Evolutionary conservation across 2,888 invertebrate species (phyloP), one percentile per base, ranked within the genome.

Genomic region (Neoascia interrupta): DNA sequence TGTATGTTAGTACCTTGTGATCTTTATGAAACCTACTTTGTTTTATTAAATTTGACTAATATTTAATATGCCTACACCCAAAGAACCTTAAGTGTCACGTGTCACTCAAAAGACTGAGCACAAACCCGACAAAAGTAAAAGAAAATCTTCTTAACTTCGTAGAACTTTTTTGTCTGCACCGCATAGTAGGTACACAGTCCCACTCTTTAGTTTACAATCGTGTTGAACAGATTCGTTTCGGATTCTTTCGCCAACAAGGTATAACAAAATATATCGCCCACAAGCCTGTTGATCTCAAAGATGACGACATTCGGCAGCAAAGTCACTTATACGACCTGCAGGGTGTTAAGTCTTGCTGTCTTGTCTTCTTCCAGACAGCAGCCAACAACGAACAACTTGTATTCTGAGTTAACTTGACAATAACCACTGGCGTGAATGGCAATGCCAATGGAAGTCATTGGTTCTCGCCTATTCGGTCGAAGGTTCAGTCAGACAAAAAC

Each of bases 291-390:
- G n/a, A n/a, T n/a, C 13, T 56, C 63, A 56, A 75, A 49, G 69
- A 56, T 75, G 69, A 75, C 69, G 43, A 36, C 75, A 75, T 75
- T 69, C 63, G 54, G 49, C 63, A 47, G 23, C 31, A 23, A 31
- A 49, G 47, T 47, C 73, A 66, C 49, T 54, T 39, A 18, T 39
- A 11, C 15, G 36, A 39, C n/a, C n/a, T n/a, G 54, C 26, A 4
- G 18, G 47, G 11, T 19, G 21, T 45, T 19, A 31, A 19, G 19
- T 19, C 19, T 10, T 47, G 28, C 15, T 26, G 23, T 6, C 26
- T 15, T 36, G 1, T 41, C 69, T 56, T 56, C 58, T 56, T 37
- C 28, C 49, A 74, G 54, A 54, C 74, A 74, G 63, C 23, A 70
- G 76, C 47, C 63, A 70, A 53, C 39, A 18, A 19, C n/a, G n/a